Percentiles rank a stretch among this genome's conserved stretches.
phyloP scores from a whole-genome alignment of 2,888 invertebrate species.

The Rotaria sp. region DNA sequence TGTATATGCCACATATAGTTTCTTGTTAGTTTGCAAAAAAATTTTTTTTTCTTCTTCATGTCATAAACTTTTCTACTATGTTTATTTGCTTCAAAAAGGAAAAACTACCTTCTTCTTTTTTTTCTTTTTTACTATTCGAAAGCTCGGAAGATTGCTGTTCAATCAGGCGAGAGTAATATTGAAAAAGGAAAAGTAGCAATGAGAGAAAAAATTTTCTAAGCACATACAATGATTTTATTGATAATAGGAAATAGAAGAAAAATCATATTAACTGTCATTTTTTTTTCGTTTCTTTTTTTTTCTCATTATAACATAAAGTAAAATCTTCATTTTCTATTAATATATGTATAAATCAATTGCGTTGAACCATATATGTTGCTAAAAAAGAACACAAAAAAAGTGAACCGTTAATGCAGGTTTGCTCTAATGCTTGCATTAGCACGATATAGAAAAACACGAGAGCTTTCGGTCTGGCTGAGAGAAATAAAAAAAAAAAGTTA shows the following conservation, averaged over 20 bases:
- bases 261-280: background rate
- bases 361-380: background rate
- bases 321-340: background rate
- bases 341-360: background rate
- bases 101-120: no score
- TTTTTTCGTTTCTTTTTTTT: background rate
- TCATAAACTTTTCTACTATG: no score
- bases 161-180: background rate
- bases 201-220: no score
- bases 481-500: background rate
- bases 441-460: background rate
- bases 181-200: background rate
- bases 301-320: background rate
- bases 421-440: background rate
- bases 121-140: background rate
- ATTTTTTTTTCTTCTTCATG: no score
- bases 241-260: no score
- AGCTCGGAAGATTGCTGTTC: background rate
- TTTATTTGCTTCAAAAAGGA: background rate
- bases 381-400: background rate
- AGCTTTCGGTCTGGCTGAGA: background rate
- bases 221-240: no score
- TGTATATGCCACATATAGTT: no score
- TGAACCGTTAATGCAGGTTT: background rate
- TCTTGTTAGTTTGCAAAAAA: no score